Conservation (phyloP, 2,113 vertebrate species). For the Oryzias melastigma region DNA sequence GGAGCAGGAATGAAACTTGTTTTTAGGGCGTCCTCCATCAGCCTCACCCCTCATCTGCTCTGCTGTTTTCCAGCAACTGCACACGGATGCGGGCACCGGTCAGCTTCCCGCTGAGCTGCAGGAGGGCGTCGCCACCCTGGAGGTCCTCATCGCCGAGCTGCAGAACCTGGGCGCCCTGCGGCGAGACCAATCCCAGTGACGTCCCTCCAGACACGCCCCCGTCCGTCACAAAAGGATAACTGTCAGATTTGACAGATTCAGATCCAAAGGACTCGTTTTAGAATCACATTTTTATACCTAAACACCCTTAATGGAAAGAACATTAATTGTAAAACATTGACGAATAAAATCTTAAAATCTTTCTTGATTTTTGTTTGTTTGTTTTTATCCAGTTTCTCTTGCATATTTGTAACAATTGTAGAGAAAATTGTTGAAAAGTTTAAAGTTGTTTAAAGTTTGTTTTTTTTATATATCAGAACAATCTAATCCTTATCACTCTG, state of each 20-base stretch:
- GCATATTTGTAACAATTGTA: too few species aligned
- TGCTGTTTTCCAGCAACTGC: constrained; percentile 80
- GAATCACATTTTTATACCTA: too few species aligned
- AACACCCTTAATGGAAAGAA: too few species aligned
- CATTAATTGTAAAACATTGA: neutral
- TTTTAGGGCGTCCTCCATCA: neutral
- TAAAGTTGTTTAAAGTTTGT: too few species aligned
- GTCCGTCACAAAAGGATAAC: neutral
- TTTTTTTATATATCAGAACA: too few species aligned
- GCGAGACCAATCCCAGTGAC: constrained; percentile 74
- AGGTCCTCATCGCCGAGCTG: constrained; percentile 78
- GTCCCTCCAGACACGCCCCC: neutral
- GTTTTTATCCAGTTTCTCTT: neutral
- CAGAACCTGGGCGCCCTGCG: constrained; percentile 83
- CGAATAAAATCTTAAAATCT: neutral
- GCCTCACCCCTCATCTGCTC: neutral
- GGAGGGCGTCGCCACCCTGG: constrained; percentile 78
- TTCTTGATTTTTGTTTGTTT: neutral
- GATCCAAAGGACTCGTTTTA: too few species aligned
- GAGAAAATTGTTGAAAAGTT: too few species aligned
- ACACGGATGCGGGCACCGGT: constrained; percentile 80
- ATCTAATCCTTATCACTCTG: too few species aligned
- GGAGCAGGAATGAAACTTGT: neutral
- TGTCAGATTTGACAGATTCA: too few species aligned
- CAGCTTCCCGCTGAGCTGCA: constrained; percentile 79